These are phyloP conservation scores for Euzophera pinguis DNA, from an alignment of 2,888 invertebrate genomes.

Conservation along the genomic window DNA sequence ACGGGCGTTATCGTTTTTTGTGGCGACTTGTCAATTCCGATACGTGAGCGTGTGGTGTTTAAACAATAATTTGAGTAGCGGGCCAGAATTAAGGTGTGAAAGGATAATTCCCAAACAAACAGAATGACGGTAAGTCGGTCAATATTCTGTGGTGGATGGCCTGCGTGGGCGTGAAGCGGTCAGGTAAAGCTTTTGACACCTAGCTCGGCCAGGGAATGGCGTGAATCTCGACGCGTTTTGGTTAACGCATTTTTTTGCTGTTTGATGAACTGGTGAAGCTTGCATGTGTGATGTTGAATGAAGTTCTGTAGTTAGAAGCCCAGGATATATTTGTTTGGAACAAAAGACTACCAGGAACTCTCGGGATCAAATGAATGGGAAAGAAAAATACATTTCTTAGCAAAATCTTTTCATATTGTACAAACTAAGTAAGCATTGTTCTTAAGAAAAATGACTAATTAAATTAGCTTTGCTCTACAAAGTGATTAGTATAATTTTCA, in stretches of 20 bases:
- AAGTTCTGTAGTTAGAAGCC: constrained; percentile 32
- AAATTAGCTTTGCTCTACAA: neutral
- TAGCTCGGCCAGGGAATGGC: constrained; percentile 56
- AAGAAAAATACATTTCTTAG: neutral
- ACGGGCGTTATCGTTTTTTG: constrained; percentile 14
- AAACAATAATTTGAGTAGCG: constrained; percentile 68
- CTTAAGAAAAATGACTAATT: neutral
- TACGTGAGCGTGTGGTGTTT: constrained; percentile 50
- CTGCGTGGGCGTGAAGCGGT: constrained; percentile 63
- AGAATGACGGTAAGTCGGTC: constrained; percentile 61
- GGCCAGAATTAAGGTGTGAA: constrained; percentile 61
- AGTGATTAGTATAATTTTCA: constrained; percentile 3
- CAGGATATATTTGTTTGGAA: neutral
- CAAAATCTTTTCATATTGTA: neutral
- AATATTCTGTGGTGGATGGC: constrained; percentile 49
- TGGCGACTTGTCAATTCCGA: constrained; percentile 47
- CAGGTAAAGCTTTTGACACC: constrained; percentile 80
- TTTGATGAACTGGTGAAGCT: constrained; percentile 43
- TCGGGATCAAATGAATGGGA: neutral
- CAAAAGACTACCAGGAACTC: neutral
- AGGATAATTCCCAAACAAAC: constrained; percentile 73
- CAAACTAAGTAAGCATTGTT: neutral
- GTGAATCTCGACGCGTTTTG: constrained; percentile 70
- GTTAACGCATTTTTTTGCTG: constrained; percentile 67
- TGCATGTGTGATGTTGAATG: constrained; percentile 44